Evolutionary conservation across 2,888 invertebrate species (phyloP).

Genomic region (Chaetogeoica ovagalla): DNA sequence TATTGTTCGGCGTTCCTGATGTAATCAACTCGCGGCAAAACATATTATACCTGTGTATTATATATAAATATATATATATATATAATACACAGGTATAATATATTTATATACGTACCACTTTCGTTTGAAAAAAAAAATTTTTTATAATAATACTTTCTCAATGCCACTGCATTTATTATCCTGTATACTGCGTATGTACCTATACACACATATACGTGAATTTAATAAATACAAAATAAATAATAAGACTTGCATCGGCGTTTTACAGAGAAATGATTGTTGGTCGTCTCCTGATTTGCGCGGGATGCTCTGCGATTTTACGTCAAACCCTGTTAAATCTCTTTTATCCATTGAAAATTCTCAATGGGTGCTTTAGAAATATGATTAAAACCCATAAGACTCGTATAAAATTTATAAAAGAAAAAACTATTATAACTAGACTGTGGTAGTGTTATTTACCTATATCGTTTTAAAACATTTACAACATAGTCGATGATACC

Average conservation of each 20-base stretch:
- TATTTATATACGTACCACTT: slow-evolving; percentile 42
- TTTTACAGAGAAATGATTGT: not conserved
- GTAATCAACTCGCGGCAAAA: slow-evolving; percentile 47
- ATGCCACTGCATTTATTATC: slow-evolving; percentile 37
- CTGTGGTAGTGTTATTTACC: too few species aligned
- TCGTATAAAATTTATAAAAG: too few species aligned
- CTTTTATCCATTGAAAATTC: too few species aligned
- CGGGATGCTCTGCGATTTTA: not conserved
- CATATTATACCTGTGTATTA: not conserved
- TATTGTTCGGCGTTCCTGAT: slow-evolving; percentile 50
- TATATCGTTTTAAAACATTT: too few species aligned
- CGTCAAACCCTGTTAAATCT: too few species aligned
- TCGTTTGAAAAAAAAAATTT: slow-evolving; percentile 37
- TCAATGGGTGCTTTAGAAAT: too few species aligned
- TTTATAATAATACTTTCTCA: slow-evolving; percentile 48
- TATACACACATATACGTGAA: not conserved
- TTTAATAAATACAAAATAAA: not conserved
- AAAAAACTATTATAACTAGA: too few species aligned
- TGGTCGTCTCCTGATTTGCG: not conserved
- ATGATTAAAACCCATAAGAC: too few species aligned
- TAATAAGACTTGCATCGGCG: not conserved
- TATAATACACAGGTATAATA: too few species aligned
- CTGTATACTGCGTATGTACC: too few species aligned
- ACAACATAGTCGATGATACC: too few species aligned
- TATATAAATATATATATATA: slow-evolving; percentile 9